Evolutionary conservation across 2,797 vertebrate genomes (phyloP).

Genomic region (Silurus lanzhouensis): DNA sequence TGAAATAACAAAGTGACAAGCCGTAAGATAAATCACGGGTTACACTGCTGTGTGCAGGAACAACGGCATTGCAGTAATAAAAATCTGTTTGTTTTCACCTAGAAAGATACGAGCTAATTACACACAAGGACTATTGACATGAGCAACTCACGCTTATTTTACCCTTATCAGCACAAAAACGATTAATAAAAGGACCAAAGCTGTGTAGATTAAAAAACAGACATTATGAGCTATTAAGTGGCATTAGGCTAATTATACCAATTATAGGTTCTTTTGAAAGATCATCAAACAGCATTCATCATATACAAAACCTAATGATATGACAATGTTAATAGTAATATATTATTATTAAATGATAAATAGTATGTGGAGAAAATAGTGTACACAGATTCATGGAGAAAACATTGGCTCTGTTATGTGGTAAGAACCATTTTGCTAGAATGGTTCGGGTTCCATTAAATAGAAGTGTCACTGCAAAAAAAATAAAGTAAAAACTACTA

Average conservation of each 20-base stretch:
- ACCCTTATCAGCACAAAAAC: constrained; percentile 4
- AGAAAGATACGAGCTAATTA: constrained; percentile 34
- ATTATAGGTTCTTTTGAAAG: neutral
- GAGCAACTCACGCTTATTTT: neutral
- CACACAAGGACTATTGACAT: constrained; percentile 22
- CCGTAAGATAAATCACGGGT: constrained; percentile 44
- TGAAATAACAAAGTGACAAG: constrained; percentile 52
- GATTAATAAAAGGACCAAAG: neutral
- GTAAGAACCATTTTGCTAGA: neutral
- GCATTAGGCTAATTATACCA: neutral
- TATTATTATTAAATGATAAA: neutral
- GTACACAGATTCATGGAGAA: neutral
- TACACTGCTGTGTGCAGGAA: constrained; percentile 42
- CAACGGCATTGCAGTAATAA: constrained; percentile 38
- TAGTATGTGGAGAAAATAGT: neutral
- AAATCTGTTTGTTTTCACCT: constrained; percentile 37
- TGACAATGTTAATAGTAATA: neutral
- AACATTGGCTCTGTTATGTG: neutral
- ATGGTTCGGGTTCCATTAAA: neutral
- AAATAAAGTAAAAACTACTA: too few species aligned
- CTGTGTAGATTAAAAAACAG: neutral
- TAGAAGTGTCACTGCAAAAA: neutral
- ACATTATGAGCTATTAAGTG: neutral
- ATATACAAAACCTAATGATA: neutral
- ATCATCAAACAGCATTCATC: neutral